phyloP scores from a whole-genome alignment of 1,140 invertebrate genomes.

The Orius laevigatus region DNA sequence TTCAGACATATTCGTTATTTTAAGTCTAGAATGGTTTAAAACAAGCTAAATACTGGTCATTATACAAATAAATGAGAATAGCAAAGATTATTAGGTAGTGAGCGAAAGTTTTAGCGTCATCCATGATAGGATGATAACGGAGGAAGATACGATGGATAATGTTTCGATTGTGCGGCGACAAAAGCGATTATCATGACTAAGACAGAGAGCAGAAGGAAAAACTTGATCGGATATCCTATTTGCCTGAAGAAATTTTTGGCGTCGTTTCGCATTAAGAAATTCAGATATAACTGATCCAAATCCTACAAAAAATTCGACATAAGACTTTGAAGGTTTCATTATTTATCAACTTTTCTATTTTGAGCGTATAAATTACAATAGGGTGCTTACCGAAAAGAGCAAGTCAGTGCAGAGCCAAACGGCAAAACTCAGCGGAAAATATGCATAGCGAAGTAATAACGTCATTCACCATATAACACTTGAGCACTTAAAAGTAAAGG shows the following conservation, averaged over 20 bases:
- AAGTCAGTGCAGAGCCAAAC: neutral
- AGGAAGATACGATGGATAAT: neutral
- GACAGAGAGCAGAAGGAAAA: slow-evolving; percentile 14
- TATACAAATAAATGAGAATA: neutral
- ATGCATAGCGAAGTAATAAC: neutral
- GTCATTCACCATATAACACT: too few species aligned
- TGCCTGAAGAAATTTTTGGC: slow-evolving; percentile 18
- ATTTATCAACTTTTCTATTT: neutral
- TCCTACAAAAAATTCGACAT: slow-evolving; percentile 16
- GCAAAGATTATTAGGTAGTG: too few species aligned
- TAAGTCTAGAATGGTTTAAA: too few species aligned
- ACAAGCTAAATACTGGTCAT: too few species aligned
- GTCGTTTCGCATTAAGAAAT: slow-evolving; percentile 16
- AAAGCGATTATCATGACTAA: slow-evolving; percentile 16
- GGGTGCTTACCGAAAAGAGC: slow-evolving; percentile 1
- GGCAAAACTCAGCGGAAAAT: neutral
- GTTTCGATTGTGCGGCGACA: slow-evolving; percentile 11
- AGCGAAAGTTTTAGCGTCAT: slow-evolving; percentile 1
- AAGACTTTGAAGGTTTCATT: too few species aligned
- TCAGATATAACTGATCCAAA: slow-evolving; percentile 17
- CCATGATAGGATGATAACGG: neutral
- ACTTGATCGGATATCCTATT: slow-evolving; percentile 14
- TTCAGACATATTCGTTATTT: too few species aligned
- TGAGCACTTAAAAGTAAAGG: too few species aligned
- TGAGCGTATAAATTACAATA: slow-evolving; percentile 3